Base-by-base conservation (phyloP, 2,113 vertebrate genomes). In the Pimephales promelas region DNA sequence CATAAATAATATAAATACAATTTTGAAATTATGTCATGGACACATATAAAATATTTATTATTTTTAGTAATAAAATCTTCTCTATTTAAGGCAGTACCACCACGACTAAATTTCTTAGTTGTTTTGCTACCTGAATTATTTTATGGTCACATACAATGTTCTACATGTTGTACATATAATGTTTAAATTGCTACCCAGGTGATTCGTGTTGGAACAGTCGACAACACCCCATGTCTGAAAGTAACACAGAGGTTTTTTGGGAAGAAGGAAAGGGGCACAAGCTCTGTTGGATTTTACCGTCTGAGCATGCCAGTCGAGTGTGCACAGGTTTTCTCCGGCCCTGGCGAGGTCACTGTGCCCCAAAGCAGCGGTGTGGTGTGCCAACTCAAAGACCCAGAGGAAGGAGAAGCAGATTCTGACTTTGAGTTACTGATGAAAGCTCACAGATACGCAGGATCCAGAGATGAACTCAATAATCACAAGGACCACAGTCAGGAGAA, bases 361-460 rank as follows among this genome's bases (percentile, higher is more conserved):
- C 87, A 88, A 68, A 92, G 92, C 0, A 90, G 95, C 13, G 90
- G 91, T 84, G 89, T 94, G 68, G 92, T 95, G 64, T 93, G 93
- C 54, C 94, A 95, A 31, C 96, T 95, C 92, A 97, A 92, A 89
- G 97, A 98, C 31, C 89, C 95, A 86, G 96, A 98, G 73, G 97
- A 98, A 85, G 95, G 92, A 16, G 95, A 96, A 81, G 92, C 92
- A 24, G 96, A 98, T 90, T 98, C 97, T 52, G 97, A 99, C 91
- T 99, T 97, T 90, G 97, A 98, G 88, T 94, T 98, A 89, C 92
- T 99, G n/a, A 97, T 97, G 97, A 98, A 98, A 22, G 97, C 96
- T 84, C 96, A 96, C 56, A 95, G 94, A 79, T 96, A 96, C 86
- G 86, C 95, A 45, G 95, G 94, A 70, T 94, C 97, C 1, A 96